These are phyloP conservation scores for Ametastegia equiseti DNA, from an alignment of 2,888 invertebrate species.

Conservation along the genomic window DNA sequence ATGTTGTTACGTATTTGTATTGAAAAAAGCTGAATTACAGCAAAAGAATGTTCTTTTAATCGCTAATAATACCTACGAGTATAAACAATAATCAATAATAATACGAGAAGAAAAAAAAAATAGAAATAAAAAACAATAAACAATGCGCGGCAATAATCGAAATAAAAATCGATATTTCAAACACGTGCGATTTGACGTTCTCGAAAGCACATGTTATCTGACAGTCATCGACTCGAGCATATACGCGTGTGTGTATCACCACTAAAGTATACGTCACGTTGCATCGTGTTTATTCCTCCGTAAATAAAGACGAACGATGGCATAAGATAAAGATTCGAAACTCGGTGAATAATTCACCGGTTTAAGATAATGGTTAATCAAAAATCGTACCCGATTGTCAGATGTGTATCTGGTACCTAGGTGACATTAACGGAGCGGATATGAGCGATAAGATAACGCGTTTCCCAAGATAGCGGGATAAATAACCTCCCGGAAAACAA, in stretches of 20 bases:
- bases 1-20: too few relatives aligned
- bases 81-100: too few relatives aligned
- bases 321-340: constrained; percentile 8
- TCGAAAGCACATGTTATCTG: constrained; percentile 14
- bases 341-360: too few relatives aligned
- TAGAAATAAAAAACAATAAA: not conserved
- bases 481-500: not conserved
- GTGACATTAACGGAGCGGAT: not conserved
- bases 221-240: not conserved
- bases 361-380: too few relatives aligned
- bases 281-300: too few relatives aligned
- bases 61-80: too few relatives aligned
- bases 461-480: not conserved
- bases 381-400: not conserved
- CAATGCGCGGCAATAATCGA: not conserved
- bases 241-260: not conserved
- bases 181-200: not conserved
- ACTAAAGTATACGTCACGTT: too few relatives aligned
- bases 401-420: not conserved
- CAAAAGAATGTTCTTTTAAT: too few relatives aligned
- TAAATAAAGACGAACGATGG: too few relatives aligned
- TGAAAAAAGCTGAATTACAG: too few relatives aligned
- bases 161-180: constrained; percentile 2
- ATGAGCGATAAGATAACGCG: constrained; percentile 32
- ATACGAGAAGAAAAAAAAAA: too few relatives aligned